phyloP scores from a whole-genome alignment of 2,797 vertebrate species.

The Furcifer pardalis region DNA sequence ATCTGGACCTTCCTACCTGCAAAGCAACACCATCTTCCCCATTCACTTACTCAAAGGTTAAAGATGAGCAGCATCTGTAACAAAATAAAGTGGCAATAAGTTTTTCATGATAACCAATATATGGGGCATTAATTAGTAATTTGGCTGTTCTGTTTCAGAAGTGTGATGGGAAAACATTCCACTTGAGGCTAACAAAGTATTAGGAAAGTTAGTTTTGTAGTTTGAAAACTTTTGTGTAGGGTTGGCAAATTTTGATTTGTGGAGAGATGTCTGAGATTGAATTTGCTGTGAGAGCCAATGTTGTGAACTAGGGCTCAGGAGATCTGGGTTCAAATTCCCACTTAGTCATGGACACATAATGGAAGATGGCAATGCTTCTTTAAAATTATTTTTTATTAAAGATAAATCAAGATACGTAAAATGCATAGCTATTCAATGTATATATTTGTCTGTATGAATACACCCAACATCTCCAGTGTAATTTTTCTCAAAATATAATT shows the following conservation, averaged over 20 bases:
- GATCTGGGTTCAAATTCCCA: too few species aligned
- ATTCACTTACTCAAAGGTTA: neutral
- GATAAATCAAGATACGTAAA: too few species aligned
- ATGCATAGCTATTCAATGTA: neutral
- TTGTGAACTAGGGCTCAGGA: too few species aligned
- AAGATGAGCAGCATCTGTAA: neutral
- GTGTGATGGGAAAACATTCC: neutral
- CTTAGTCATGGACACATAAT: too few species aligned
- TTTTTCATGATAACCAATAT: too few species aligned
- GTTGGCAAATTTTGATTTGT: neutral
- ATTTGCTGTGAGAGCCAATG: too few species aligned
- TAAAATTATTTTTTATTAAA: too few species aligned
- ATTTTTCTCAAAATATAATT: neutral
- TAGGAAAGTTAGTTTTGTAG: neutral
- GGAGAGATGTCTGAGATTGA: too few species aligned
- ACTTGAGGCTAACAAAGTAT: neutral
- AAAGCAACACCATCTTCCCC: neutral
- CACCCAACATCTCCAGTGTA: neutral
- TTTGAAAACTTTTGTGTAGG: neutral
- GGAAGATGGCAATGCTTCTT: too few species aligned
- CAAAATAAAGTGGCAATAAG: neutral
- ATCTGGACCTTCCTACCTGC: neutral
- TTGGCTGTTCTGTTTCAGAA: neutral
- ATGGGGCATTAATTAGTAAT: neutral
- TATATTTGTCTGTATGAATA: neutral